Evolutionary conservation across 2,888 invertebrate genomes (phyloP), one percentile per base, ranked within the genome.

Genomic region (Epinotia bilunana): DNA sequence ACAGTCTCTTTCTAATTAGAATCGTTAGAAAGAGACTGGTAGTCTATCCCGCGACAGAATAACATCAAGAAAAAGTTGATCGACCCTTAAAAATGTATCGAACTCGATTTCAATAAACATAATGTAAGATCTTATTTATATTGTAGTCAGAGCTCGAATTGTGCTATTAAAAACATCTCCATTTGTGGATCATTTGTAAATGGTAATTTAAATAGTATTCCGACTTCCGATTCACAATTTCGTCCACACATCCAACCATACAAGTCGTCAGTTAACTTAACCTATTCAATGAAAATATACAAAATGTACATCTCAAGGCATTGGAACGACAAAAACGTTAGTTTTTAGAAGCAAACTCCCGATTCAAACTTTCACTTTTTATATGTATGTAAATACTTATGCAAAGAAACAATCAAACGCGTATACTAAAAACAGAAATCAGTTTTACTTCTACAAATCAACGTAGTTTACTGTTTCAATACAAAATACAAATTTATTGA

Each of bases 211-310:
- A 71, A 43, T 55, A 55, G 9, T 43, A 61, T 28, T 28, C 65
- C 62, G 43, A 20, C 65, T 67, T 28, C 33, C 33, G 62, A 75
- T 71, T 61, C 28, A 71, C 61, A 61, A 75, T 75, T 65, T 43
- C 57, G 57, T 62, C 57, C 64, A 67, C 61, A 75, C 67, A 20
- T 60, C 49, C 12, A 53, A 53, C 16, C 65, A 46, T 28, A 46
- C 46, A 57, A 64, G 65, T 53, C 74, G 20, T 65, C 18, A 58
- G 72, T 58, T 53, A 79, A 78, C 79, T 82, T 84, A 85, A 75
- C 72, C 81, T 81, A 84, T 68, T 81, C 77, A 80, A 79, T 83
- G 82, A 83, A 84, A 86, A 85, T 83, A 84, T 85, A 86, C 86
- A 85, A 83, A 84, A 84, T 85, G 81, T 85, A 86, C 84, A 85